phyloP scores from a whole-genome alignment of 2,113 vertebrate species.

The Rhombomys opimus region DNA sequence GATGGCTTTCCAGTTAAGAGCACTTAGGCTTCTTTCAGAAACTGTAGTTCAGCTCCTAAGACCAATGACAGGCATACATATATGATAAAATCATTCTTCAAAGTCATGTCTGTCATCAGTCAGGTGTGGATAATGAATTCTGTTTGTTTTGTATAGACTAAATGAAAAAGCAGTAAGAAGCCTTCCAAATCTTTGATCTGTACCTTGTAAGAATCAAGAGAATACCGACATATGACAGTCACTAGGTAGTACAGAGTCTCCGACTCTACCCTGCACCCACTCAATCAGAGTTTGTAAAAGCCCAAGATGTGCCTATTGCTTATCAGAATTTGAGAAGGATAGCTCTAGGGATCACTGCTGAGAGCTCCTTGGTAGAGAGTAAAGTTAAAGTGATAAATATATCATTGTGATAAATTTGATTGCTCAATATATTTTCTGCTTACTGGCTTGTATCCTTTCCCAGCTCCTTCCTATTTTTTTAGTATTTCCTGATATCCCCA shows the following conservation, averaged over 20 bases:
- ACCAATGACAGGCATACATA: not conserved
- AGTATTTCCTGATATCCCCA: conserved; percentile 5
- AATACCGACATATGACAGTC: not conserved
- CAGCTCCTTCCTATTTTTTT: not conserved
- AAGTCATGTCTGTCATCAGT: not conserved
- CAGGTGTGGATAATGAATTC: not conserved
- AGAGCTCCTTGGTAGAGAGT: no score
- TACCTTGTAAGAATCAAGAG: not conserved
- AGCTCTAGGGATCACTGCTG: not conserved
- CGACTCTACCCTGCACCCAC: not conserved
- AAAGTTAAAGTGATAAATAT: not conserved
- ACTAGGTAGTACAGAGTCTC: not conserved
- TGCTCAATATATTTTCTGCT: not conserved
- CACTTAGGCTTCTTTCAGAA: not conserved
- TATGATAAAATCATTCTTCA: not conserved
- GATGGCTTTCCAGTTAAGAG: not conserved
- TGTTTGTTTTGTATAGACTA: conserved; percentile 8
- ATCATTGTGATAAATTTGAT: not conserved
- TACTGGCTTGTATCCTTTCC: not conserved
- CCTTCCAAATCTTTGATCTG: not conserved
- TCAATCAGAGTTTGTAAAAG: not conserved
- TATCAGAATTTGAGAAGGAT: not conserved
- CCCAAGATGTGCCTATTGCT: not conserved
- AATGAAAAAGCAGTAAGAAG: conserved; percentile 10
- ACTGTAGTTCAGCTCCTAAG: not conserved